Evolutionary conservation across 2,888 invertebrate genomes (phyloP).

Genomic region (Catotricha subobsoleta): DNA sequence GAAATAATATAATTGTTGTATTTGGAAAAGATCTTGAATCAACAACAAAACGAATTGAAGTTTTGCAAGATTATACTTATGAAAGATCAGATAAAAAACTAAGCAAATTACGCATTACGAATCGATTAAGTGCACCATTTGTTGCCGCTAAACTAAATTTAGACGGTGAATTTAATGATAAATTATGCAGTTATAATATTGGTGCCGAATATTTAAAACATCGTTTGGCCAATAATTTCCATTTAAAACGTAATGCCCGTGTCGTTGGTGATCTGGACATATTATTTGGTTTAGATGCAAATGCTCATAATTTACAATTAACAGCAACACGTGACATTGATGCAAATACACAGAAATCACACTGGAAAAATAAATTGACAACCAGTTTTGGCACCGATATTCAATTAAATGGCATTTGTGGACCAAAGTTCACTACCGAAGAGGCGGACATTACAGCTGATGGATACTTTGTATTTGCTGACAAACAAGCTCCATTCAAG

Average conservation of each 20-base stretch:
- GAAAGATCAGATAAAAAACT: slow-evolving; percentile 6
- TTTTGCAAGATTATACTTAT: slow-evolving; percentile 3
- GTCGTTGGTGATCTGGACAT: slow-evolving; percentile 32
- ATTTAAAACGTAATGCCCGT: slow-evolving; percentile 27
- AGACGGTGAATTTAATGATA: slow-evolving; percentile 40
- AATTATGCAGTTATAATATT: slow-evolving; percentile 36
- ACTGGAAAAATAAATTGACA: slow-evolving; percentile 18
- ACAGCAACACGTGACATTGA: slow-evolving; percentile 21
- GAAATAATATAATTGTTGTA: slow-evolving; percentile 35
- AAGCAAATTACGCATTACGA: not conserved
- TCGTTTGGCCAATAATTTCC: slow-evolving; percentile 34
- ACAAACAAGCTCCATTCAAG: slow-evolving; percentile 17
- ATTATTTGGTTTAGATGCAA: slow-evolving; percentile 36
- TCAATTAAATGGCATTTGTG: slow-evolving; percentile 21
- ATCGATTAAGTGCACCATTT: not conserved
- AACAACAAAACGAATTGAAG: slow-evolving; percentile 30
- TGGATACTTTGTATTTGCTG: slow-evolving; percentile 18
- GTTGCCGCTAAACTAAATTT: slow-evolving; percentile 18
- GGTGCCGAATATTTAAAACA: slow-evolving; percentile 39
- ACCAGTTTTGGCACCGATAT: slow-evolving; percentile 23
- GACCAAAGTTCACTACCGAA: slow-evolving; percentile 18
- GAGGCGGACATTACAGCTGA: slow-evolving; percentile 22
- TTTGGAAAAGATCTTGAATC: slow-evolving; percentile 44
- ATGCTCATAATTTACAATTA: slow-evolving; percentile 21
- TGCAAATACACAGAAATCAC: slow-evolving; percentile 19